phyloP scores from a whole-genome alignment of 2,113 vertebrate genomes.

The Neofelis nebulosa region DNA sequence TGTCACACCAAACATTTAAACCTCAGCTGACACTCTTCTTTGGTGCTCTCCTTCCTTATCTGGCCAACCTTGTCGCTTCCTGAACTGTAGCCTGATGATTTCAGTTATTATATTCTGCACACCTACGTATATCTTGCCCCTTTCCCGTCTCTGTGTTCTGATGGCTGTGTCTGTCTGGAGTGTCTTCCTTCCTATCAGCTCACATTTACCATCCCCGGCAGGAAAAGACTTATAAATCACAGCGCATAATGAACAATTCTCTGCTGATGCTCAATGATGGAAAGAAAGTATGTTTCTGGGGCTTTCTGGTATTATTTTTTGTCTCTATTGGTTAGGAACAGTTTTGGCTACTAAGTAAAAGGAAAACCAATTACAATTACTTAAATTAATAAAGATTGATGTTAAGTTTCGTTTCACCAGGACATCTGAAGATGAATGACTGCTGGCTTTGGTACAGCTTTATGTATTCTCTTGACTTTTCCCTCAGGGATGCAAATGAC shows the following conservation, averaged over 20 bases:
- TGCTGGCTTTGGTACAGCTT: not conserved
- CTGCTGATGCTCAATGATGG: not conserved
- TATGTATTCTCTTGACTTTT: not conserved
- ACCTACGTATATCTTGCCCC: not conserved
- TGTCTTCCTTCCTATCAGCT: not conserved
- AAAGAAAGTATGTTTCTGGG: not conserved
- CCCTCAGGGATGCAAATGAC: not conserved
- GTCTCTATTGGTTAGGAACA: not conserved
- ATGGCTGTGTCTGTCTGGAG: not conserved
- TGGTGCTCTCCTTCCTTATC: not conserved
- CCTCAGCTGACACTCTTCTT: not conserved
- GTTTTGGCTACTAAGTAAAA: not conserved
- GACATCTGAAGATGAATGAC: not conserved
- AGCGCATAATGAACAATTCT: not conserved
- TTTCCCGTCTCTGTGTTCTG: not conserved
- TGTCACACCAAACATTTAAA: not conserved
- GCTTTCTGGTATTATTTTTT: not conserved
- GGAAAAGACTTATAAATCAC: not conserved
- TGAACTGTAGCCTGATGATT: not conserved
- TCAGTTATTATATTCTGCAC: not conserved
- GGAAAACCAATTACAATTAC: not conserved
- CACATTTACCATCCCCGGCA: not conserved
- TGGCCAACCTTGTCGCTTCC: not conserved
- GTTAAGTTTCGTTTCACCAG: conserved; percentile 5
- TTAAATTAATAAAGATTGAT: not conserved